Conservation (phyloP, 2,797 vertebrate species). For the Tenualosa thibaudeaui region DNA sequence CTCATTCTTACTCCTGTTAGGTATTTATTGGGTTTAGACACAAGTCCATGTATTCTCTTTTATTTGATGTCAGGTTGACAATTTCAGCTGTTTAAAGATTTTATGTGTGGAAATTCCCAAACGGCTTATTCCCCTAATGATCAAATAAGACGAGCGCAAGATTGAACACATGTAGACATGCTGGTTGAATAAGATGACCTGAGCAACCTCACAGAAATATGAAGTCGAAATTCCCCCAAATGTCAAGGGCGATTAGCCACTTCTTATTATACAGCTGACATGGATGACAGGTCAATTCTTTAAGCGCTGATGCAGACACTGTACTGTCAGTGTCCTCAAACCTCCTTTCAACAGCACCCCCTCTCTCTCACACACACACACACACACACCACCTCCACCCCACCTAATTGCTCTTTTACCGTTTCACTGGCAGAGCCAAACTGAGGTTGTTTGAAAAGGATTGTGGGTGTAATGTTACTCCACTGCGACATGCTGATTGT, state of each 20-base stretch:
- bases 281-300: slow-evolving; percentile 39
- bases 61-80: too few species aligned
- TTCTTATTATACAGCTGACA: slow-evolving; percentile 10
- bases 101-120: slow-evolving; percentile 44
- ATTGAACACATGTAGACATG: slow-evolving; percentile 47
- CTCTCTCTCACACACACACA: background rate
- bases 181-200: slow-evolving; percentile 24
- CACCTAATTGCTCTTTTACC: slow-evolving; percentile 37
- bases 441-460: background rate
- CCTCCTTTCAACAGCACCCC: background rate
- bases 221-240: slow-evolving; percentile 38
- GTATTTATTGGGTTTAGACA: background rate
- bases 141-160: slow-evolving; percentile 32
- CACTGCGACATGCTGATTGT: background rate
- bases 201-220: slow-evolving; percentile 39
- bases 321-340: slow-evolving; percentile 8
- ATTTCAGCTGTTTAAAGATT: background rate
- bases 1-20: background rate
- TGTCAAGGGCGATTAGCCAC: slow-evolving; percentile 40
- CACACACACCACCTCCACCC: background rate
- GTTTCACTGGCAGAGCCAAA: slow-evolving; percentile 21
- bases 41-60: background rate
- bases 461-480: slow-evolving; percentile 26
- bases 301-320: slow-evolving; percentile 28
- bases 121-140: slow-evolving; percentile 30